Percentiles rank a stretch among this genome's conserved stretches.
phyloP scores from a whole-genome alignment of 2,113 vertebrate species.

The Peromyscus californicus region DNA sequence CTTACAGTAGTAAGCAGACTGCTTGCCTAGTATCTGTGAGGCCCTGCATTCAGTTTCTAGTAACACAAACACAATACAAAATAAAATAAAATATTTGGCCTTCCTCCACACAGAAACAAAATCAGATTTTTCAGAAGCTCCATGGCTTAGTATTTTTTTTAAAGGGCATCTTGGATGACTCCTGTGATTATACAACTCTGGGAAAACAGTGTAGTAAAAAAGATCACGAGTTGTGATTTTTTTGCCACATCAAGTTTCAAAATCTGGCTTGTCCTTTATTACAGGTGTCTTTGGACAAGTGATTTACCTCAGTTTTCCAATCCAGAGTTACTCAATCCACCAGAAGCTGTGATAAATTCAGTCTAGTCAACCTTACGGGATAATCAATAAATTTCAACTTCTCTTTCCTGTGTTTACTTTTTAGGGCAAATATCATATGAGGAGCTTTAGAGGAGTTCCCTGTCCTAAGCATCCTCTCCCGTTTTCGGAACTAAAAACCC shows the following conservation, averaged over 20 bases:
- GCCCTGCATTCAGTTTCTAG: neutral
- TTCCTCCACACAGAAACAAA: constrained; percentile 12
- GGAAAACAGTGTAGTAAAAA: constrained; percentile 40
- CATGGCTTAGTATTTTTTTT: constrained; percentile 1
- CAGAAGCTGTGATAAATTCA: neutral
- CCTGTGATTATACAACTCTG: constrained; percentile 28
- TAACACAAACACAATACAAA: neutral
- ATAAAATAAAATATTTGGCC: neutral
- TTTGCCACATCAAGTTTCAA: constrained; percentile 36
- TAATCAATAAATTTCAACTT: constrained; percentile 18
- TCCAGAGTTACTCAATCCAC: constrained; percentile 19
- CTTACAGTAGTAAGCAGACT: neutral
- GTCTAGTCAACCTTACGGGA: neutral
- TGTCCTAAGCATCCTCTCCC: neutral
- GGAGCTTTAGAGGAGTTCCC: constrained; percentile 7
- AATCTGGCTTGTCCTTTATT: constrained; percentile 58
- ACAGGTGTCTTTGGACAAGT: constrained; percentile 51
- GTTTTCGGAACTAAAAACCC: constrained; percentile 60
- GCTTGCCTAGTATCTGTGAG: neutral
- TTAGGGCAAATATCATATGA: constrained; percentile 40
- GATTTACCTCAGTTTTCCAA: constrained; percentile 66
- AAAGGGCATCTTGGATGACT: constrained; percentile 58
- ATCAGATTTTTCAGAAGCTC: constrained; percentile 59
- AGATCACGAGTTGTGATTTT: neutral
- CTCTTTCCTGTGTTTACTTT: constrained; percentile 31